Evolutionary conservation across 2,888 invertebrate species (phyloP).

Genomic region (Megastigmus dorsalis): DNA sequence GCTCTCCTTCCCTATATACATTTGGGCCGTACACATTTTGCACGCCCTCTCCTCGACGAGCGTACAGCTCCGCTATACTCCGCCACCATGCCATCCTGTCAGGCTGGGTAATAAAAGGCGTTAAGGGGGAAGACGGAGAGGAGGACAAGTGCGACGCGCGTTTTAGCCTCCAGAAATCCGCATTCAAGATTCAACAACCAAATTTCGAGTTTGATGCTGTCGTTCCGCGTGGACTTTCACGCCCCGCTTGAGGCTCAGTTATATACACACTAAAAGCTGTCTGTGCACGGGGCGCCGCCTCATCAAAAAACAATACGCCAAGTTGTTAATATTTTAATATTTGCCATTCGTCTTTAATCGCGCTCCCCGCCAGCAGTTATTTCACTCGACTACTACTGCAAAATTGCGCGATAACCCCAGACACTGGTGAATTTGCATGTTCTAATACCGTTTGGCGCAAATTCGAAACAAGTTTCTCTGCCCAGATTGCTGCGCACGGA

Average conservation of each 20-base stretch:
- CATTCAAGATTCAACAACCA: slow-evolving; percentile 38
- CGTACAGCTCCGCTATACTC: too few species aligned
- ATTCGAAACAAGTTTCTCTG: too few species aligned
- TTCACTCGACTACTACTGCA: too few species aligned
- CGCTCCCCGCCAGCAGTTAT: too few species aligned
- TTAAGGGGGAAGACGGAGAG: slow-evolving; percentile 1
- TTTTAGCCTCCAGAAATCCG: too few species aligned
- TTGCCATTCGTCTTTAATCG: too few species aligned
- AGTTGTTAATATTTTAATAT: not conserved
- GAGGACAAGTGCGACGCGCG: not conserved
- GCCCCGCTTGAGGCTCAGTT: too few species aligned
- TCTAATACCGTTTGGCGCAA: too few species aligned
- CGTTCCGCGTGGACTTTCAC: slow-evolving; percentile 9
- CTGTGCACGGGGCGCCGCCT: not conserved
- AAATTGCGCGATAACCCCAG: too few species aligned
- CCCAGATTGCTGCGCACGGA: too few species aligned
- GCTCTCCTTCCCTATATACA: not conserved
- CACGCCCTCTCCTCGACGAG: slow-evolving; percentile 1
- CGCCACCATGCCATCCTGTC: not conserved
- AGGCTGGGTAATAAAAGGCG: slow-evolving; percentile 47
- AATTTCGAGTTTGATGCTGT: slow-evolving; percentile 44
- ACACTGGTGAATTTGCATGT: too few species aligned
- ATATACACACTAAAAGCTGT: too few species aligned
- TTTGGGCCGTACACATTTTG: not conserved
- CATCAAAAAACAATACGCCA: not conserved